Base-by-base conservation (phyloP, 2,888 invertebrate genomes). In the Barypeithes pellucidus region DNA sequence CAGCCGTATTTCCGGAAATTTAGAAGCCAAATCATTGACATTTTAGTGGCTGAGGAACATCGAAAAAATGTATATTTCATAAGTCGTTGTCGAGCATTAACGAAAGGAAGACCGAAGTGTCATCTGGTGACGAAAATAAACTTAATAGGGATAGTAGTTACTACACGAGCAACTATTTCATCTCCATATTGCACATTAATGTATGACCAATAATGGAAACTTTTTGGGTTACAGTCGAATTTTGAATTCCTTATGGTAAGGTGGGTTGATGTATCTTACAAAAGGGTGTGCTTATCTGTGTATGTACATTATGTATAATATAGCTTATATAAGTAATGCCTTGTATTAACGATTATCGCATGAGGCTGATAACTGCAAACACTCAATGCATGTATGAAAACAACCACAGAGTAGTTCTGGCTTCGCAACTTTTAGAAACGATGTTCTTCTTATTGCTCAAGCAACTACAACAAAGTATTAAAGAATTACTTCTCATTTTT, bases 1-100 rank as follows among this genome's bases (percentile, higher is more conserved):
- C 81, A 83, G 84, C 79, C 80, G 82, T 82, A 86, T 86, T 85
- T 85, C 82, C 85, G 81, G 85, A 85, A 86, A 86, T 86, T 86
- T 86, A 81, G 86, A 85, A 81, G 85, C 85, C 85, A 82, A 85
- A 85, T 67, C 74, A 74, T 79, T 82, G 79, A 81, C 80, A 82
- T 45, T 63, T 79, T 80, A 83, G 84, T 85, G 84, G 84, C 83
- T 76, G 76, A 67, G 66, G 61, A 69, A 60, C 63, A 79, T 81
- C 81, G 80, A 82, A 81, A 81, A 79, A 57, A 81, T 81, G 80
- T 82, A 83, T 83, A 81, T 79, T 75, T 77, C 69, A 60, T 52
- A 76, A 72, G 82, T 84, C 84, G 86, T 85, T 86, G 86, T 85
- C 86, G 86, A 85, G 86, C 79, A 78, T 79, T 59, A 61, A 75